These are phyloP conservation scores for Macrosoma leucophasiata DNA, from an alignment of 2,888 invertebrate species.

Conservation along the genomic window DNA sequence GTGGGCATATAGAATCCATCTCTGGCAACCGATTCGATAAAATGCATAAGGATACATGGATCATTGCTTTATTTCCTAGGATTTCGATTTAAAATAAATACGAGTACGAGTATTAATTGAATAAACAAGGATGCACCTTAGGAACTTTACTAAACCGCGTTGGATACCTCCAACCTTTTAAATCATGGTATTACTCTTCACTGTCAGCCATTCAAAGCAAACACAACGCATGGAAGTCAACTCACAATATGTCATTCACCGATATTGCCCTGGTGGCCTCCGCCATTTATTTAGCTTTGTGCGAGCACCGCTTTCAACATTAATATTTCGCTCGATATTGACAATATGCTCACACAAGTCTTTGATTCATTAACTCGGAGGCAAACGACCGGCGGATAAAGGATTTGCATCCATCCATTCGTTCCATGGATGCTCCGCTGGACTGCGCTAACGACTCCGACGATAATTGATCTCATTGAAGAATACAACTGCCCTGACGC, in stretches of 20 bases:
- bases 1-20: too few species aligned
- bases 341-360: conserved; percentile 59
- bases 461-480: conserved; percentile 65
- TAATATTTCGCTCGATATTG: conserved; percentile 66
- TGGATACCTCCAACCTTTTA: too few species aligned
- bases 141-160: too few species aligned
- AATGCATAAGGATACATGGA: too few species aligned
- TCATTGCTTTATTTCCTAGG: too few species aligned
- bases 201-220: conserved; percentile 30
- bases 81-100: too few species aligned
- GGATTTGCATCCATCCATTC: conserved; percentile 60
- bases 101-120: too few species aligned
- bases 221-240: conserved; percentile 28
- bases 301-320: conserved; percentile 42
- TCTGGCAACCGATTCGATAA: too few species aligned
- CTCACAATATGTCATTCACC: conserved; percentile 32
- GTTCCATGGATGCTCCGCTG: conserved; percentile 56
- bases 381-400: conserved; percentile 67
- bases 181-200: too few species aligned
- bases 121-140: too few species aligned
- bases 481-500: conserved; percentile 48
- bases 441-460: conserved; percentile 62
- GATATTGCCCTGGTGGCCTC: conserved; percentile 34
- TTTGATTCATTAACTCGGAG: conserved; percentile 68
- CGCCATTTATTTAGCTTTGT: conserved; percentile 61